Conservation (phyloP, 2,888 invertebrate genomes). For the Pogonocherus hispidulus region DNA sequence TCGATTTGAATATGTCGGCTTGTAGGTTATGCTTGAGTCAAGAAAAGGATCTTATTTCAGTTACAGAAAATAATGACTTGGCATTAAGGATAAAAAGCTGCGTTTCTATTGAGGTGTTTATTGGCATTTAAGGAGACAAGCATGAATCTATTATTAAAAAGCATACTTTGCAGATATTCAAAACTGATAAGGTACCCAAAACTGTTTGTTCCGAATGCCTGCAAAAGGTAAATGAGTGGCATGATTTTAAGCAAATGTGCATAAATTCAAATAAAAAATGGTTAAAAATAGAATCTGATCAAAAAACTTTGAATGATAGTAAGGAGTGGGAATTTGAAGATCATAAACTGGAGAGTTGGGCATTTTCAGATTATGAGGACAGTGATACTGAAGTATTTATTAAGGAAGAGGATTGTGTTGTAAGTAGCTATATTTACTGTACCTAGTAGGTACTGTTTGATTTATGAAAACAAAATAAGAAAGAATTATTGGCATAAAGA, state of each 20-base stretch:
- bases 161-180: slow-evolving; percentile 45
- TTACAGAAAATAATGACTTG: slow-evolving; percentile 53
- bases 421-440: too few relatives aligned
- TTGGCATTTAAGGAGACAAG: neutral
- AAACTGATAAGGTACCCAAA: slow-evolving; percentile 50
- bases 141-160: neutral
- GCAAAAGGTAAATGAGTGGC: slow-evolving; percentile 57
- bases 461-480: too few relatives aligned
- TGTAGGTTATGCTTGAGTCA: slow-evolving; percentile 60
- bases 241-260: slow-evolving; percentile 55
- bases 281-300: slow-evolving; percentile 36
- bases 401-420: neutral
- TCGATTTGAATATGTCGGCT: slow-evolving; percentile 49
- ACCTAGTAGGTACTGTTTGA: too few relatives aligned
- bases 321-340: slow-evolving; percentile 24
- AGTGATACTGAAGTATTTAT: neutral
- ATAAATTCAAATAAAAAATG: slow-evolving; percentile 55
- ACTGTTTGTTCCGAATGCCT: slow-evolving; percentile 54
- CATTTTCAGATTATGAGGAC: slow-evolving; percentile 1
- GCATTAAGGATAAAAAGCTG: slow-evolving; percentile 56
- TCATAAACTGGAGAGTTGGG: neutral
- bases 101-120: slow-evolving; percentile 55
- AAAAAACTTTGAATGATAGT: slow-evolving; percentile 1
- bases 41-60: slow-evolving; percentile 47
- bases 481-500: neutral